These are phyloP conservation scores for Antheraea mylitta DNA, from an alignment of 1,140 invertebrate genomes.

Conservation along the genomic window DNA sequence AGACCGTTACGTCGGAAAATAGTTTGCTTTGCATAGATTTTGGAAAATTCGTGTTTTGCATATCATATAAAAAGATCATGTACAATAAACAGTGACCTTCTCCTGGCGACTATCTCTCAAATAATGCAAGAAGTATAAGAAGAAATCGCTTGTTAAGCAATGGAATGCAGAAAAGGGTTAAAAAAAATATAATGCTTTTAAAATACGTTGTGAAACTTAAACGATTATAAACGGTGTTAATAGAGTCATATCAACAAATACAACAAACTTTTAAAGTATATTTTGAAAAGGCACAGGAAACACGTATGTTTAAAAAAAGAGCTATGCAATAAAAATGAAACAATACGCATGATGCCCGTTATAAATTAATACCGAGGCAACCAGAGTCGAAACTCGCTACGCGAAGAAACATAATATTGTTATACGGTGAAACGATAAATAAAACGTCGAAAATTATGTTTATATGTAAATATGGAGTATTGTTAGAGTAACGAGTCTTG, in stretches of 20 bases:
- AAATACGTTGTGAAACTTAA: neutral
- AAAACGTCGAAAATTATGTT: slow-evolving; percentile 67
- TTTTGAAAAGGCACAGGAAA: slow-evolving; percentile 7
- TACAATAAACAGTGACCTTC: too few relatives aligned
- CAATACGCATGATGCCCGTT: slow-evolving; percentile 9
- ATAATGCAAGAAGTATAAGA: too few relatives aligned
- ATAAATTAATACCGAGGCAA: slow-evolving; percentile 16
- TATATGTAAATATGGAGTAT: slow-evolving; percentile 75
- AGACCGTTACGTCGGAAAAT: too few relatives aligned
- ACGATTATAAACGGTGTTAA: neutral
- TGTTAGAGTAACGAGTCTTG: slow-evolving; percentile 72
- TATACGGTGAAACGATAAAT: slow-evolving; percentile 62
- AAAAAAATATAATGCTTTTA: neutral
- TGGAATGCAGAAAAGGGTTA: neutral
- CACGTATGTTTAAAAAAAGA: slow-evolving; percentile 10
- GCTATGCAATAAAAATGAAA: slow-evolving; percentile 6
- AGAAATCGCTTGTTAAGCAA: too few relatives aligned
- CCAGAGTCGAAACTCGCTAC: slow-evolving; percentile 24
- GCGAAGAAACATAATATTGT: slow-evolving; percentile 51
- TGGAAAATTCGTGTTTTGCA: too few relatives aligned
- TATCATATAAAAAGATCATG: too few relatives aligned
- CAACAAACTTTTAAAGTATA: neutral
- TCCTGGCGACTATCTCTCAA: too few relatives aligned
- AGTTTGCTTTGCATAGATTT: too few relatives aligned
- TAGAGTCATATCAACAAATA: neutral